A percentile compares a stretch with the other conserved stretches of the same genome.
Conservation (phyloP, 2,113 vertebrate species). For the Pollachius pollachius region DNA sequence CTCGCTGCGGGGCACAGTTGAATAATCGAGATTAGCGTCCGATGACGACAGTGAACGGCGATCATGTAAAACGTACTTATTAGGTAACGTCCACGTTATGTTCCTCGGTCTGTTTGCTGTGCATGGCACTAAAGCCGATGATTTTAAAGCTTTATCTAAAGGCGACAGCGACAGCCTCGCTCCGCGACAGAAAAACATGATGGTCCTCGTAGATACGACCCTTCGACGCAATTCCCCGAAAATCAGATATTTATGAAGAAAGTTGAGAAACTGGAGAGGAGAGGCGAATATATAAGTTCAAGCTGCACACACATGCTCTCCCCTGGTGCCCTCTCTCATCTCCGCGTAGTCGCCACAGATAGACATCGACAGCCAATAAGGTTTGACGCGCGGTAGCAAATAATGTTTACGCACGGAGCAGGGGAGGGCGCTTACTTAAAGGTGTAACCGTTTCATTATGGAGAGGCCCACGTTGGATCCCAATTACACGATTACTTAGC, state of each 20-base stretch:
- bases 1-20: neutral
- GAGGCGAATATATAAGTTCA: neutral
- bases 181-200: conserved; percentile 48
- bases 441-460: conserved; percentile 34
- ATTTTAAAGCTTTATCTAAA: conserved; percentile 32
- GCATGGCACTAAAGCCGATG: conserved; percentile 26
- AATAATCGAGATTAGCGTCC: neutral
- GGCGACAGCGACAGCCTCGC: conserved; percentile 29
- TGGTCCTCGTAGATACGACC: conserved; percentile 9
- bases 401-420: conserved; percentile 5
- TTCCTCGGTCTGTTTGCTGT: conserved; percentile 20
- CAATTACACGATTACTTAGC: too few relatives aligned
- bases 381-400: conserved; percentile 49
- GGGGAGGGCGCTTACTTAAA: conserved; percentile 52
- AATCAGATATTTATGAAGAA: neutral
- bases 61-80: conserved; percentile 10
- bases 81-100: conserved; percentile 37
- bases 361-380: conserved; percentile 52
- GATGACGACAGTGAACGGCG: conserved; percentile 14
- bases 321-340: neutral
- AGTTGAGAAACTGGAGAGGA: neutral
- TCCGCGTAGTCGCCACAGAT: conserved; percentile 34
- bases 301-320: neutral
- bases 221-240: neutral
- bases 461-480: too few relatives aligned